phyloP scores from a whole-genome alignment of 1,140 invertebrate species.

The Episyrphus balteatus region DNA sequence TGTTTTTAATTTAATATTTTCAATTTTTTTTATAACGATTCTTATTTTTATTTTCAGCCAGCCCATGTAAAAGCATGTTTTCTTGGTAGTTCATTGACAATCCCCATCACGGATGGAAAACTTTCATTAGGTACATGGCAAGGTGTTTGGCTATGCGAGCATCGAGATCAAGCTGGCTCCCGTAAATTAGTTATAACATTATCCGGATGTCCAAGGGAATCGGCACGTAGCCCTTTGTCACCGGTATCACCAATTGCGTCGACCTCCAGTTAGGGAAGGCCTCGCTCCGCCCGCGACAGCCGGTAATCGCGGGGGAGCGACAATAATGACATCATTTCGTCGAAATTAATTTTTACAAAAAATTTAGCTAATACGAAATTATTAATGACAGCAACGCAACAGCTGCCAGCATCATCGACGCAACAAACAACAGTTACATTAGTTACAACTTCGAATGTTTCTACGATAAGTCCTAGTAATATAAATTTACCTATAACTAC shows the following conservation, averaged over 20 bases:
- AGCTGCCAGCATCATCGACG: constrained; percentile 24
- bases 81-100: constrained; percentile 85
- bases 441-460: constrained; percentile 19
- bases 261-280: constrained; percentile 74
- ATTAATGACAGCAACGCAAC: constrained; percentile 16
- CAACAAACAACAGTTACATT: constrained; percentile 28
- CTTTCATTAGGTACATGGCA: constrained; percentile 93
- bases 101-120: constrained; percentile 91
- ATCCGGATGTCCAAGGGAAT: constrained; percentile 76
- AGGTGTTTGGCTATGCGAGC: constrained; percentile 95
- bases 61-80: constrained; percentile 96
- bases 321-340: constrained; percentile 39
- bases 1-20: background rate
- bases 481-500: constrained; percentile 1
- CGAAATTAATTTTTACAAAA: constrained; percentile 36
- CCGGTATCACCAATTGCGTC: constrained; percentile 73
- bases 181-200: constrained; percentile 83
- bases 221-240: constrained; percentile 69
- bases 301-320: constrained; percentile 39
- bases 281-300: constrained; percentile 38
- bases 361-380: constrained; percentile 31
- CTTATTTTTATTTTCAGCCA: constrained; percentile 50
- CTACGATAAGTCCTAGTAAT: background rate
- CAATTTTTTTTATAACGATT: background rate
- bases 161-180: constrained; percentile 87